phyloP scores from a whole-genome alignment of 30 jellyfish, hydroid and myxozoan genomes.

The Hydractinia symbiolongicarpus region DNA sequence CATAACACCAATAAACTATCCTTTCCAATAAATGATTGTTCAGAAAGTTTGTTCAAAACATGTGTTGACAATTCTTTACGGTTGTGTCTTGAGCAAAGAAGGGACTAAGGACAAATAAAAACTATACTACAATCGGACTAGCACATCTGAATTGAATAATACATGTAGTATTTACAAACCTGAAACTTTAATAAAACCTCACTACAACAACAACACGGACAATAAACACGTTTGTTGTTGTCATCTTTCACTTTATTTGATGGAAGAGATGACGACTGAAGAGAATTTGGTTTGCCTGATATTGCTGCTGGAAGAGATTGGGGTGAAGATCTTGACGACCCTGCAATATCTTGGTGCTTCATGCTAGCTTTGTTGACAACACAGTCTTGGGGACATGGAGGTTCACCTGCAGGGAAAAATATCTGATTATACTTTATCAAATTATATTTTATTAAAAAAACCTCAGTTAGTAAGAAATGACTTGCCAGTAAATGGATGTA shows the following conservation, averaged over 20 bases:
- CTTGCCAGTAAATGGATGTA: constrained; percentile 77
- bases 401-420: constrained; percentile 52
- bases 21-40: constrained; percentile 35
- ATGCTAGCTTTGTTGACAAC: constrained; percentile 4
- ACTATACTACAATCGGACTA: neutral
- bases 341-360: neutral
- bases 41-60: constrained; percentile 28
- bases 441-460: neutral
- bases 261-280: constrained; percentile 42
- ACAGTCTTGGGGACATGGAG: constrained; percentile 87
- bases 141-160: neutral
- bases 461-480: neutral
- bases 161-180: constrained; percentile 14
- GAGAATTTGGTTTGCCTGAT: constrained; percentile 8
- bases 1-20: constrained; percentile 54
- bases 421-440: neutral
- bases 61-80: constrained; percentile 28
- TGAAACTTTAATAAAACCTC: constrained; percentile 58
- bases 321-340: neutral
- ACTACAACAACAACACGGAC: constrained; percentile 93
- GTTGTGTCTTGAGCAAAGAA: constrained; percentile 56
- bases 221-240: constrained; percentile 11
- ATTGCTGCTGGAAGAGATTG: constrained; percentile 36
- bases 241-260: neutral
- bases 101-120: constrained; percentile 37